These are phyloP conservation scores for Serranus cabrilla DNA, from an alignment of 2,797 vertebrate species.

Conservation along the genomic window DNA sequence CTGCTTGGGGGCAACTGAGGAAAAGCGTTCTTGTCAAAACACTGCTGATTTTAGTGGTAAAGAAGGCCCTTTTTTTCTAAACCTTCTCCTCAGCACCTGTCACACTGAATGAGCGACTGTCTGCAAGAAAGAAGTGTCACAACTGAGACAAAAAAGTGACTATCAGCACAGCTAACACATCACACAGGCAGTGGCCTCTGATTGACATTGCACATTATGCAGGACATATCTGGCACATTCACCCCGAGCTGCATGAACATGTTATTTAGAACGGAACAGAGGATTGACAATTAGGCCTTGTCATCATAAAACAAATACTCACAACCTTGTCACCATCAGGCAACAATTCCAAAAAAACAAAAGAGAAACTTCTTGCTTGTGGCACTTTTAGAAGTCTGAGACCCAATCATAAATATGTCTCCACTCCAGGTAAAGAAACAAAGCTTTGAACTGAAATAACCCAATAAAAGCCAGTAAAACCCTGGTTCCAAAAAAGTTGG, in stretches of 20 bases:
- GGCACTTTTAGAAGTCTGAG: constrained; percentile 40
- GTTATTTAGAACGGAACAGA: constrained; percentile 51
- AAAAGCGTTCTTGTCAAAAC: constrained; percentile 73
- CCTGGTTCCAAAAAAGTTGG: too few relatives aligned
- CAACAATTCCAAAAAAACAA: constrained; percentile 33
- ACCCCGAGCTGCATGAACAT: constrained; percentile 49
- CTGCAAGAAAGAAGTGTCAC: constrained; percentile 64
- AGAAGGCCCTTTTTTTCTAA: constrained; percentile 44
- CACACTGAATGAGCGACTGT: constrained; percentile 71
- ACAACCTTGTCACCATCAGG: constrained; percentile 55
- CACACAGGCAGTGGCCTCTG: constrained; percentile 51
- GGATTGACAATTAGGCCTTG: constrained; percentile 60
- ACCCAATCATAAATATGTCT: constrained; percentile 35
- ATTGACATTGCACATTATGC: constrained; percentile 70
- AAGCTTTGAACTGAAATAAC: constrained; percentile 50
- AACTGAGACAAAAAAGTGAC: constrained; percentile 66
- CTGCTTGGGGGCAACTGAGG: constrained; percentile 55
- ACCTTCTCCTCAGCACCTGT: constrained; percentile 69
- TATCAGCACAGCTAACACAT: constrained; percentile 63
- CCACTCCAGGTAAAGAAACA: constrained; percentile 24
- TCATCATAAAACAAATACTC: constrained; percentile 60
- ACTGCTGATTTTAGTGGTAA: constrained; percentile 62
- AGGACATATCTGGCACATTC: constrained; percentile 42
- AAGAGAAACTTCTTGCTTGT: constrained; percentile 31
- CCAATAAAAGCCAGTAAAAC: constrained; percentile 2